Percentiles rank a stretch among this genome's conserved stretches.
Conservation (phyloP, 2,113 vertebrate species). For the Sinocyclocheilus rhinocerous region DNA sequence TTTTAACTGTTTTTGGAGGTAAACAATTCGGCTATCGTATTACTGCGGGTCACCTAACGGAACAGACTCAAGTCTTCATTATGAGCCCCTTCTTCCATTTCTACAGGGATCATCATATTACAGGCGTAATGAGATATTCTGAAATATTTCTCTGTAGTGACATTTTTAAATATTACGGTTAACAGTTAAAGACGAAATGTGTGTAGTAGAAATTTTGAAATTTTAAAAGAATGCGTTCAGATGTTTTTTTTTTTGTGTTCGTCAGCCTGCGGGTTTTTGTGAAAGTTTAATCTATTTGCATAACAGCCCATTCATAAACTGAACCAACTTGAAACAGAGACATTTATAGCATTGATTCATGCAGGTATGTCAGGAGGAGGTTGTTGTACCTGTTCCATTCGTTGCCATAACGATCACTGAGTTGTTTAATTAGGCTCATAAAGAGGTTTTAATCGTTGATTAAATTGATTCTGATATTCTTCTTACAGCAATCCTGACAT, state of each 20-base stretch:
- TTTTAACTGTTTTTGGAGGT: not conserved
- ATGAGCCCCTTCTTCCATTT: constrained; percentile 30
- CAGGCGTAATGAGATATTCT: not conserved
- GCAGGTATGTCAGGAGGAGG: constrained; percentile 39
- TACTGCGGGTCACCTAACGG: constrained; percentile 71
- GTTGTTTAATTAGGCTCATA: not conserved
- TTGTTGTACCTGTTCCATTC: constrained; percentile 40
- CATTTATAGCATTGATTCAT: not conserved
- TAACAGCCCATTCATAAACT: not conserved
- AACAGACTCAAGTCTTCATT: constrained; percentile 61
- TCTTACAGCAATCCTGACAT: not conserved
- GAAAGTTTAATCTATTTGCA: not conserved
- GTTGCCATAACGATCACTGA: not conserved
- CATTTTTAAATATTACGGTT: not conserved
- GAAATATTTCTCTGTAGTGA: not conserved
- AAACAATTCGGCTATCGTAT: constrained; percentile 64
- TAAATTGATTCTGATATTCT: not conserved
- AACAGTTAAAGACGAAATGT: not conserved
- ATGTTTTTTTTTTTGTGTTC: not conserved
- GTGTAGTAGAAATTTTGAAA: not conserved
- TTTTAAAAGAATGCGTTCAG: not conserved
- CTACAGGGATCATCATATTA: not conserved
- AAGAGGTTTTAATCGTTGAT: not conserved
- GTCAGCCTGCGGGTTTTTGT: not conserved
- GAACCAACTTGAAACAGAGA: not conserved